A percentile compares a stretch with the other conserved stretches of the same genome.
Conservation (phyloP, 2,888 invertebrate genomes). For the Calameuta filiformis region DNA sequence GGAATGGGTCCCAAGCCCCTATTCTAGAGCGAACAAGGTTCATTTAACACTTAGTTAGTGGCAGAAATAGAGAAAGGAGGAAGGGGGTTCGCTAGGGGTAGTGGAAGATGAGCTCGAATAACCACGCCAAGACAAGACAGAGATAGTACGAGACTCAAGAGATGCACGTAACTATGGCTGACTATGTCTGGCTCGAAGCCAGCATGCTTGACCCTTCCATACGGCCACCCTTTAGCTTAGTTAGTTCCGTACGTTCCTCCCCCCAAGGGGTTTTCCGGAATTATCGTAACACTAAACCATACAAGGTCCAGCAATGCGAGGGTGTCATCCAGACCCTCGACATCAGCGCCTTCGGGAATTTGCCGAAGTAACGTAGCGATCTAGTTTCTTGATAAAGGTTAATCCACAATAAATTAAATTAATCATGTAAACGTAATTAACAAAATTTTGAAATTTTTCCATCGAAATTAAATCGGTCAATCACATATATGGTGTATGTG, state of each 20-base stretch:
- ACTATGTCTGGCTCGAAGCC: slow-evolving; percentile 41
- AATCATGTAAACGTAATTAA: no score
- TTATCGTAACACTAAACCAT: slow-evolving; percentile 52
- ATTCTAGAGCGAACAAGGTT: slow-evolving; percentile 23
- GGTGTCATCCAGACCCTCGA: slow-evolving; percentile 22
- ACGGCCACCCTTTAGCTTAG: slow-evolving; percentile 46
- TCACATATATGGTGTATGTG: not conserved
- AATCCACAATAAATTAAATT: not conserved
- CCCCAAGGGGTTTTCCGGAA: slow-evolving; percentile 45
- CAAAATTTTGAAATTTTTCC: not conserved
- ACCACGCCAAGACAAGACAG: not conserved
- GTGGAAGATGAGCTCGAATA: not conserved
- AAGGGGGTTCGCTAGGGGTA: not conserved
- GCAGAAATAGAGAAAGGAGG: slow-evolving; percentile 10
- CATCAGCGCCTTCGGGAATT: slow-evolving; percentile 11
- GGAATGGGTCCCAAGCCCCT: slow-evolving; percentile 7
- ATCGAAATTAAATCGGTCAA: not conserved
- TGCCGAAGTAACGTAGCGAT: not conserved
- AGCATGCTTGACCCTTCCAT: slow-evolving; percentile 50
- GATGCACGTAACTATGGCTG: not conserved
- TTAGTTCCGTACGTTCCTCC: slow-evolving; percentile 39
- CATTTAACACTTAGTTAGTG: slow-evolving; percentile 33
- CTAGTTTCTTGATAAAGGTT: not conserved
- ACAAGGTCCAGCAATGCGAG: slow-evolving; percentile 27
- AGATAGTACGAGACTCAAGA: not conserved